These are phyloP conservation scores for Lysandra bellargus DNA, from an alignment of 2,888 invertebrate species.

Conservation along the genomic window DNA sequence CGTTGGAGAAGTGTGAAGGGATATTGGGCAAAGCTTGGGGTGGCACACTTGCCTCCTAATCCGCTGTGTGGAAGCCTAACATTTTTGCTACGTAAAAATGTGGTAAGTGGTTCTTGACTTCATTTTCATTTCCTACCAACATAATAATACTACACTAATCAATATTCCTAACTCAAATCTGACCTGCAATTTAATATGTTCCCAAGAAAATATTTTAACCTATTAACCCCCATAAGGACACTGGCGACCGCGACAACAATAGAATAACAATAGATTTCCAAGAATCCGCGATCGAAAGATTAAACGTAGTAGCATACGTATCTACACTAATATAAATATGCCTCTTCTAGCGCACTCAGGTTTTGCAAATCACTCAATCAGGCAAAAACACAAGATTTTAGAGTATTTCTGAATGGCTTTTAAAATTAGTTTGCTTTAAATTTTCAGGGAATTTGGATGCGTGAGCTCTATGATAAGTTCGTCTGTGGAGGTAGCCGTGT, in stretches of 20 bases:
- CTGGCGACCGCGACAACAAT: too few species aligned
- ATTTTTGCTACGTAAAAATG: not conserved
- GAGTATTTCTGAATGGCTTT: not conserved
- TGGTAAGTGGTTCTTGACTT: not conserved
- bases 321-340: too few species aligned
- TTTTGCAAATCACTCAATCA: not conserved
- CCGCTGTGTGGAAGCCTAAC: not conserved
- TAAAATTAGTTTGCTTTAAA: not conserved
- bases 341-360: too few species aligned
- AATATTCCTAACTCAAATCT: too few species aligned
- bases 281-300: too few species aligned
- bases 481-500: constrained; percentile 34
- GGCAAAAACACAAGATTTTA: not conserved
- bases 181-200: too few species aligned
- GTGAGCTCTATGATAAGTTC: constrained; percentile 41
- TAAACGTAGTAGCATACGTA: too few species aligned
- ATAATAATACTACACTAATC: too few species aligned
- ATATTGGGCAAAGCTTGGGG: not conserved
- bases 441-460: constrained; percentile 46
- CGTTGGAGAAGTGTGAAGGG: not conserved
- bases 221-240: too few species aligned
- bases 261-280: too few species aligned
- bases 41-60: not conserved
- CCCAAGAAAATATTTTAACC: too few species aligned
- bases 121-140: too few species aligned